Evolutionary conservation across 2,888 invertebrate species (phyloP).

Genomic region (Idaea biselata): DNA sequence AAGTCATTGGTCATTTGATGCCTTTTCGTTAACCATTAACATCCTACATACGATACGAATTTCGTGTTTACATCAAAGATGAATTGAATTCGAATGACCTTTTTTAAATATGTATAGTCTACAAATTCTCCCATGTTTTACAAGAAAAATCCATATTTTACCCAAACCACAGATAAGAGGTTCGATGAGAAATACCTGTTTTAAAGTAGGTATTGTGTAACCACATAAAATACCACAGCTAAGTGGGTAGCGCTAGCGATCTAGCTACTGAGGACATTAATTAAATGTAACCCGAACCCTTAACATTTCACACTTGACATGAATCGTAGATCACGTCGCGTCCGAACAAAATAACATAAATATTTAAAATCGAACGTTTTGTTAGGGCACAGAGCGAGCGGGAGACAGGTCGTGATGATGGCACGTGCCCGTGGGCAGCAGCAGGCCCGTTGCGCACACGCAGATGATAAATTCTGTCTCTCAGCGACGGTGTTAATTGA

Average conservation of each 20-base stretch:
- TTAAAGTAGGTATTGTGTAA: neutral
- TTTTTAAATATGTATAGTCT: neutral
- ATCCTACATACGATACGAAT: slow-evolving; percentile 1
- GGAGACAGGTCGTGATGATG: slow-evolving; percentile 36
- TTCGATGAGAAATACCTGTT: neutral
- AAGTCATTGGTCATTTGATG: slow-evolving; percentile 1
- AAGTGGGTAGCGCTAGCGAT: neutral
- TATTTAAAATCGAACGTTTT: slow-evolving; percentile 26
- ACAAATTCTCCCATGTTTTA: neutral
- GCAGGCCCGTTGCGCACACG: slow-evolving; percentile 28
- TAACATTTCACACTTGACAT: slow-evolving; percentile 27
- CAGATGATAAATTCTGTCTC: slow-evolving; percentile 44
- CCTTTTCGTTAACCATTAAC: neutral
- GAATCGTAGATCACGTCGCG: slow-evolving; percentile 10
- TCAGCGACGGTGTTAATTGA: slow-evolving; percentile 56
- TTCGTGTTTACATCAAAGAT: neutral
- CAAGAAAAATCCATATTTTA: neutral
- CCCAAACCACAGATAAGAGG: neutral
- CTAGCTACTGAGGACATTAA: slow-evolving; percentile 21
- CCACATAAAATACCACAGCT: neutral
- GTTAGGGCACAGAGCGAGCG: slow-evolving; percentile 21
- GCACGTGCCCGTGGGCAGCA: slow-evolving; percentile 44
- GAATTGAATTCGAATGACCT: neutral
- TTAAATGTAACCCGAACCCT: slow-evolving; percentile 23
- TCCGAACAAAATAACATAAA: slow-evolving; percentile 20